Evolutionary conservation across 2,113 vertebrate species (phyloP), one percentile per base, ranked within the genome.

Genomic region (Alligator mississippiensis): DNA sequence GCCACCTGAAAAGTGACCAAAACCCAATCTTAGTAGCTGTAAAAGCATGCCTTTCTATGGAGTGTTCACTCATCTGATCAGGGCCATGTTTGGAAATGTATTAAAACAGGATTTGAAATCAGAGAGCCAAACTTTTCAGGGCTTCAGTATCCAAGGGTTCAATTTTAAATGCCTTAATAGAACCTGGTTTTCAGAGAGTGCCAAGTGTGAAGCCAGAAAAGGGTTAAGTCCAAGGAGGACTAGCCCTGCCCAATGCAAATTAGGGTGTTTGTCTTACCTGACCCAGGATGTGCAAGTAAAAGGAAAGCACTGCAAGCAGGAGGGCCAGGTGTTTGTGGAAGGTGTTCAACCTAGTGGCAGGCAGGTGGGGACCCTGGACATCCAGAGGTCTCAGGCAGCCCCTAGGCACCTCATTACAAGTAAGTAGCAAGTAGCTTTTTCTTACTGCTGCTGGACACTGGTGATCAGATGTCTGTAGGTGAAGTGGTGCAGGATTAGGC

Each of bases 251-350:
- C 94, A 92, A 54, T 54, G 81, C 89, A 93, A 96, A 81, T 28
- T 11, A 79, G 93, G 88, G 93, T 66, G 66, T 82, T 92, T 62
- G 27, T 78, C 88, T 74, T 94, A 97, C 97, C 97, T 97, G 97
- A 87, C 94, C 9, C 57, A 91, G 88, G 62, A 82, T 70, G 77
- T 76, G 60, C 7, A 24, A 57, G 96, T 86, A 84, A 90, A 47
- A 2, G 70, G 34, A 88, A 70, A 14, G 30, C 6, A 28, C 80
- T 6, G 47, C 15, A 18, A 14, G 47, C 74, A 22, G 62, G n/a
- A 25, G 9, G 59, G 76, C 28, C 6, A 59, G 76, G 88, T 58
- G 59, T 61, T 28, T 82, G 77, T 62, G 83, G 89, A 87, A 55
- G 82, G 87, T 85, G 27, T 84, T 86, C 88, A 76, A 88, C 90